These are phyloP conservation scores for Alentia gelatinosa DNA, from an alignment of 2,888 invertebrate genomes.

Conservation along the genomic window DNA sequence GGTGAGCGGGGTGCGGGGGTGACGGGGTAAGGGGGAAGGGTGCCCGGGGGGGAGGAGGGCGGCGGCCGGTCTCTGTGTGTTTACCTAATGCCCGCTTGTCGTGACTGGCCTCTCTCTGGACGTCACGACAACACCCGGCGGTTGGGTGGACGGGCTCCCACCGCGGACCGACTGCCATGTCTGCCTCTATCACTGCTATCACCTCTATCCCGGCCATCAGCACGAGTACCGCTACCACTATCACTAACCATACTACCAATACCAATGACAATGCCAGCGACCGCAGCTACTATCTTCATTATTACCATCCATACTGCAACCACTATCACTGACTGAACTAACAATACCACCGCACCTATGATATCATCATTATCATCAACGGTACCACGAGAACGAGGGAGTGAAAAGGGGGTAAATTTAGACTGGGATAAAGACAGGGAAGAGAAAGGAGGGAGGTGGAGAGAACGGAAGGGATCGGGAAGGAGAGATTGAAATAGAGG, in stretches of 20 bases:
- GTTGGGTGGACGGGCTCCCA: background rate
- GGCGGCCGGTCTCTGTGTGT: background rate
- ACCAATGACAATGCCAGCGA: background rate
- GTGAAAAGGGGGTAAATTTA: no score
- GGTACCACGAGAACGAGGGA: no score
- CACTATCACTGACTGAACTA: no score
- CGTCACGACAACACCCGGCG: background rate
- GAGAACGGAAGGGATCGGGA: no score
- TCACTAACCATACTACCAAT: background rate
- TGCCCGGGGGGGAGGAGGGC: background rate
- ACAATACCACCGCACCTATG: no score
- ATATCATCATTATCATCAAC: no score
- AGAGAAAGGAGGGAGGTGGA: no score
- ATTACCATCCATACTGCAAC: no score
- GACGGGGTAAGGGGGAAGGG: background rate
- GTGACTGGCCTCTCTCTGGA: conserved; percentile 3
- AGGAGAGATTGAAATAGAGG: no score
- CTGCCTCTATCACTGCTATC: background rate
- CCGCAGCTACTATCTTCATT: background rate
- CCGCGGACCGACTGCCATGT: no score
- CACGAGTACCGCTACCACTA: background rate
- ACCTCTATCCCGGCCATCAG: background rate
- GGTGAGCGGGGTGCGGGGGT: background rate
- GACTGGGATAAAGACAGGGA: no score
- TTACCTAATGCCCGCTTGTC: conserved; percentile 40